Percentiles rank a stretch among this genome's conserved stretches.
Evolutionary conservation across 2,888 invertebrate species (phyloP).

Genomic region (Catocala fraxini): DNA sequence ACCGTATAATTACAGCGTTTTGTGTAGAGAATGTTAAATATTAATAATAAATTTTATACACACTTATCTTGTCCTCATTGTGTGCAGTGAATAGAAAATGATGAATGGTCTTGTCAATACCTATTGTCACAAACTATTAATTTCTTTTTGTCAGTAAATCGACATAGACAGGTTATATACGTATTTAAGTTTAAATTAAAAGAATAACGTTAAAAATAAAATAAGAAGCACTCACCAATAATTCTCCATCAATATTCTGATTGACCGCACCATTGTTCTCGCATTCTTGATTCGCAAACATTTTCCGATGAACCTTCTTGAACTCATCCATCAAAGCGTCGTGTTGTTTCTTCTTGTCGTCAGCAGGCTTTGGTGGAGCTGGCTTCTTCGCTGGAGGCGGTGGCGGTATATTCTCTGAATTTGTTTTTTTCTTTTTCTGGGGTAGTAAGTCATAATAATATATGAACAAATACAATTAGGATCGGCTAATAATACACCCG

Average conservation of each 20-base stretch:
- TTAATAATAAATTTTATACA: no score
- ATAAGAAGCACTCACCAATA: constrained; percentile 60
- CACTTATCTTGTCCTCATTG: no score
- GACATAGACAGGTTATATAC: no score
- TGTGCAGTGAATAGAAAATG: no score
- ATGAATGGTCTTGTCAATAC: no score
- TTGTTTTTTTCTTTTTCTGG: constrained; percentile 74
- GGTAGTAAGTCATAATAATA: not conserved
- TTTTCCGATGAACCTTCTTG: constrained; percentile 94
- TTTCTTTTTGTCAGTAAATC: no score
- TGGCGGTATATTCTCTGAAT: constrained; percentile 57
- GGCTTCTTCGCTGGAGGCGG: constrained; percentile 68
- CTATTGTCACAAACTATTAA: no score
- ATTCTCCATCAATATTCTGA: constrained; percentile 42
- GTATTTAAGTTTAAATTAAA: not conserved
- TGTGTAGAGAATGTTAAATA: no score
- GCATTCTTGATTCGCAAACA: constrained; percentile 89
- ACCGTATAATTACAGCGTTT: no score
- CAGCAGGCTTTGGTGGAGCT: constrained; percentile 75
- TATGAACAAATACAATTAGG: no score
- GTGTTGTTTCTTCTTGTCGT: constrained; percentile 90
- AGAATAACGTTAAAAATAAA: not conserved
- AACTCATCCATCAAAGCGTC: constrained; percentile 96
- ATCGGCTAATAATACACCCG: no score
- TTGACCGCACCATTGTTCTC: constrained; percentile 35